Percentiles rank a stretch among this genome's conserved stretches.
These are phyloP conservation scores for Tetranychus urticae DNA, from an alignment of 1,140 invertebrate genomes.

Conservation along the genomic window DNA sequence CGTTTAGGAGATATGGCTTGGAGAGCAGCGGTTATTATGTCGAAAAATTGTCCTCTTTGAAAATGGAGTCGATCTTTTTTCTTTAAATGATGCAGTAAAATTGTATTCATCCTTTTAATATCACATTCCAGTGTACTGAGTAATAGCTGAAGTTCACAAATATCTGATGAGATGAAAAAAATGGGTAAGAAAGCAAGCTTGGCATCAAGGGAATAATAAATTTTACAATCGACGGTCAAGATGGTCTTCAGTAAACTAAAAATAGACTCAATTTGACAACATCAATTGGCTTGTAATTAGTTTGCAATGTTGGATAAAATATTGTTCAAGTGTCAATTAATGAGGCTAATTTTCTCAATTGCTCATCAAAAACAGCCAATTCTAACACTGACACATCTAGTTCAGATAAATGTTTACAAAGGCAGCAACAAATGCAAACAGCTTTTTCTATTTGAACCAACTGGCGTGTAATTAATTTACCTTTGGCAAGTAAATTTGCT, in stretches of 20 bases:
- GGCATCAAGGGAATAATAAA: background rate
- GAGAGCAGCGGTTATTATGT: background rate
- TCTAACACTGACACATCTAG: background rate
- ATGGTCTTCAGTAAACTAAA: background rate
- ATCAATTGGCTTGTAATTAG: background rate
- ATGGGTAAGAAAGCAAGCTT: background rate
- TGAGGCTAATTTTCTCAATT: background rate
- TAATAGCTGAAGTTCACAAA: background rate
- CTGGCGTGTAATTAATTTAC: background rate
- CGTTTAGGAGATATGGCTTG: slow-evolving; percentile 1
- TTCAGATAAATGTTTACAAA: no score
- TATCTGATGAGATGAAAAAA: background rate
- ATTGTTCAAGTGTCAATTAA: background rate
- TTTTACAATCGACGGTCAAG: background rate
- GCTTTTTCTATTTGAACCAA: no score
- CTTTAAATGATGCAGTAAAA: background rate
- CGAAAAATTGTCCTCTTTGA: background rate
- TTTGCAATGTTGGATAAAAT: background rate
- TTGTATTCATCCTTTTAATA: background rate
- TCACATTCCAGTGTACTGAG: background rate
- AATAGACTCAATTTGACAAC: background rate
- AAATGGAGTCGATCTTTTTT: background rate
- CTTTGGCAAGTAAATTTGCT: background rate
- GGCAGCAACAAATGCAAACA: no score
- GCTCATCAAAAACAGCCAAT: background rate